Base-by-base conservation (phyloP, 2,888 invertebrate species). In the Diachrysia chrysitis region DNA sequence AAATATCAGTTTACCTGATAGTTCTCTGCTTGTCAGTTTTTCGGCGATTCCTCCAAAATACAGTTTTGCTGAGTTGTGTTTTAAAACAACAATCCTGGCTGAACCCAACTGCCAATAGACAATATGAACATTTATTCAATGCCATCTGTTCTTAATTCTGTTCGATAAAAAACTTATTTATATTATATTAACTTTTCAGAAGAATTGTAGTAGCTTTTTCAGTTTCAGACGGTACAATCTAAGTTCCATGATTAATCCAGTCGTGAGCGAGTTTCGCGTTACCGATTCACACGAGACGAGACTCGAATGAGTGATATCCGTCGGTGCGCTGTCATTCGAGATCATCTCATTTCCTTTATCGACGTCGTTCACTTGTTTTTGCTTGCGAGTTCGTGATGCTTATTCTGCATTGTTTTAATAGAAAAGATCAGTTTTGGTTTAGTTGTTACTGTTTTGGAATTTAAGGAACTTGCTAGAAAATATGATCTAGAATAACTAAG, bases 331-430 rank as follows among this genome's bases (percentile, higher is more conserved):
- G 76, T 81, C 79, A 78, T 76, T 81, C 62, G 60, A 66, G 65
- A 72, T 82, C 73, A 79, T 76, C 71, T 80, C 80, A 81, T 83
- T 83, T 82, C 81, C 83, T 68, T 58, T 64, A 81, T 73, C 61
- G 70, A 66, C 74, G 59, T 73, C 71, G 79, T 63, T 25, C 23
- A 66, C 65, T 62, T 61, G 66, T 73, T 78, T 64, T 66, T 51
- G 37, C 58, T 14, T 21, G 46, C 54, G 23, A 42, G 17, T 59
- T 73, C 71, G 57, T 23, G n/a, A 23, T n/a, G 19, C 17, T 35
- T 17, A 51, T 42, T 17, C 19, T 14, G 1, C 3, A 0, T 14
- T 35, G 46, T 17, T 48, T 57, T n/a, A 4, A 51, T 14, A n/a
- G 14, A 5, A 10, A 10, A 2, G 48, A 21, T 37, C 2, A 46